Evolutionary conservation across 2,888 invertebrate genomes (phyloP).

Genomic region (Zaprionus lineosus): DNA sequence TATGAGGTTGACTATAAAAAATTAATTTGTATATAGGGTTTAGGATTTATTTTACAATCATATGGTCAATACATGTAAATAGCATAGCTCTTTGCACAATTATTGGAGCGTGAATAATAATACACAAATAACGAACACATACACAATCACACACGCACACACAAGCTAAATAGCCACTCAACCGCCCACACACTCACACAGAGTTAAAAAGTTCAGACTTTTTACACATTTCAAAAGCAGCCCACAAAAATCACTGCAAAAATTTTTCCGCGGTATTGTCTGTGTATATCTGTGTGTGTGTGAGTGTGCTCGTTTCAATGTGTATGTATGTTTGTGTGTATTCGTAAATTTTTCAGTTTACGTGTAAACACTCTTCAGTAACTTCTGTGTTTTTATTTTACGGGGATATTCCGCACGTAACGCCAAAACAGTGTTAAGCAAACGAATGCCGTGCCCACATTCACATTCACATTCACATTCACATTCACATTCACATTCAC

Average conservation of each 20-base stretch:
- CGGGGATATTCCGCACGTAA: slow-evolving; percentile 48
- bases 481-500: too few relatives aligned
- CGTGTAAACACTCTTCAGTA: slow-evolving; percentile 60
- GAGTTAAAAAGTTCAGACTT: slow-evolving; percentile 32
- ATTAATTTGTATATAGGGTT: slow-evolving; percentile 47
- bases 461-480: too few relatives aligned
- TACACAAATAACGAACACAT: slow-evolving; percentile 9
- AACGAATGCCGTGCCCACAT: slow-evolving; percentile 28
- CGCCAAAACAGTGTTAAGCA: slow-evolving; percentile 49
- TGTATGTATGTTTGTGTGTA: neutral
- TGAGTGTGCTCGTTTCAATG: neutral
- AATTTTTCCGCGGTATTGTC: slow-evolving; percentile 30
- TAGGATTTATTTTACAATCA: slow-evolving; percentile 42
- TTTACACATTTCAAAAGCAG: slow-evolving; percentile 55
- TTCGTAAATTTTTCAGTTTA: slow-evolving; percentile 48
- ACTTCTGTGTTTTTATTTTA: slow-evolving; percentile 26
- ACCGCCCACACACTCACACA: slow-evolving; percentile 7
- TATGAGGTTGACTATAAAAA: slow-evolving; percentile 37
- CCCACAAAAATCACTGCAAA: slow-evolving; percentile 45
- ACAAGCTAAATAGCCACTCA: slow-evolving; percentile 9
- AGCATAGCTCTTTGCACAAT: slow-evolving; percentile 48
- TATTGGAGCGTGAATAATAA: slow-evolving; percentile 62
- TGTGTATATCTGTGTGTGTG: neutral
- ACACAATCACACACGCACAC: slow-evolving; percentile 3
- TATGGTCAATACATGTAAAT: slow-evolving; percentile 52